Percentiles rank a stretch among this genome's conserved stretches.
phyloP scores from a whole-genome alignment of 37 sponge, comb jelly and placozoan genomes.

The Beroe ovata region DNA sequence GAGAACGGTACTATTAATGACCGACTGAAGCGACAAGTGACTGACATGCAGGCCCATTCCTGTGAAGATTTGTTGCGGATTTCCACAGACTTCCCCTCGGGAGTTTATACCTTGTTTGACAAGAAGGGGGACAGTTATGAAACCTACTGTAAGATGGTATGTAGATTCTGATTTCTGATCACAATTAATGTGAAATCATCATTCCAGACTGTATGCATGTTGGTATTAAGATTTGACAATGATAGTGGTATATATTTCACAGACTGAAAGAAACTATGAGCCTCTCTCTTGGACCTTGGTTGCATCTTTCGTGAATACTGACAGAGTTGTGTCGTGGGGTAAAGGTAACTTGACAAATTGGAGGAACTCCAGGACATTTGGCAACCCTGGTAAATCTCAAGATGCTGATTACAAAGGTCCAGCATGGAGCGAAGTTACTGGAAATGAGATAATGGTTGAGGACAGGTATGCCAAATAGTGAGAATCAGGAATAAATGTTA shows the following conservation, averaged over 20 bases:
- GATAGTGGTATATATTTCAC: not conserved
- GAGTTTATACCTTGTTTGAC: not conserved
- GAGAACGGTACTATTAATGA: no score
- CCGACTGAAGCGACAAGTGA: not conserved
- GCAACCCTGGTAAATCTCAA: not conserved
- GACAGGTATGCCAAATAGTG: not conserved
- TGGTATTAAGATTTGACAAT: no score
- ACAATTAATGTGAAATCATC: not conserved
- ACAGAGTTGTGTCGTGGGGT: not conserved
- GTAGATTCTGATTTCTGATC: not conserved
- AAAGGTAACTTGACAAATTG: not conserved
- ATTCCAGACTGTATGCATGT: no score
- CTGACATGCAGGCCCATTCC: not conserved
- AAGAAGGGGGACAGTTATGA: not conserved
- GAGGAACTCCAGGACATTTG: constrained; percentile 29
- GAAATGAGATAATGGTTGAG: constrained; percentile 21
- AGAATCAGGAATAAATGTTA: no score
- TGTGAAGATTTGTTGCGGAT: not conserved
- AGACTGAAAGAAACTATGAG: not conserved
- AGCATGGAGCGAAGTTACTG: constrained; percentile 16
- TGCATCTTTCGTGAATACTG: constrained; percentile 25
- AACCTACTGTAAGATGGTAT: constrained; percentile 39
- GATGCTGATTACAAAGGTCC: constrained; percentile 9
- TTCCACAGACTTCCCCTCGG: constrained; percentile 3
- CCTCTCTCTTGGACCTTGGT: constrained; percentile 31